Evolutionary conservation across 2,113 vertebrate species (phyloP).

Genomic region (Petaurus breviceps): DNA sequence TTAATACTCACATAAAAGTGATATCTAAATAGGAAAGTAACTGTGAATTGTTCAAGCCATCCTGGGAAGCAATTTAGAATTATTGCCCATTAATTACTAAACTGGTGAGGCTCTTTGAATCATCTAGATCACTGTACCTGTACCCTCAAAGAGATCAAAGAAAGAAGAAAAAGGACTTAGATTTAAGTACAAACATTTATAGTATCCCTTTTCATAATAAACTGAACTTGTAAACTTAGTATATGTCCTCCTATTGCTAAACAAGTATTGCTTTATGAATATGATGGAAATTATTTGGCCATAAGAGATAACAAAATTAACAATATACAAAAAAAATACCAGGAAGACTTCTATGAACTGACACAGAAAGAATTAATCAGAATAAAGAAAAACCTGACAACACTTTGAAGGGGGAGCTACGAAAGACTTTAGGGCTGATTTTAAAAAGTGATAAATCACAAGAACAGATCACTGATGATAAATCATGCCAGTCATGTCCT

Average conservation of each 20-base stretch:
- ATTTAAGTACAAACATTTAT: not conserved
- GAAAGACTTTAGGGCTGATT: not conserved
- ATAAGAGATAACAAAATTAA: not conserved
- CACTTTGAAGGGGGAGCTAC: not conserved
- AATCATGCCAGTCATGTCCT: not conserved
- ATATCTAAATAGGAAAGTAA: not conserved
- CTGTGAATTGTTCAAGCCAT: not conserved
- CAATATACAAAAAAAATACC: not conserved
- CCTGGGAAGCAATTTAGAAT: not conserved
- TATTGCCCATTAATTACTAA: not conserved
- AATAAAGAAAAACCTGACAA: not conserved
- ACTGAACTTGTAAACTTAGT: not conserved
- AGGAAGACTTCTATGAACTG: not conserved
- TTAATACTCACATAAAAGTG: not conserved
- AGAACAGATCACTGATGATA: not conserved
- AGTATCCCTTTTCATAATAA: not conserved
- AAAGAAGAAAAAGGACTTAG: not conserved
- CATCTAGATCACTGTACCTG: not conserved
- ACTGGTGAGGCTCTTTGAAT: not conserved
- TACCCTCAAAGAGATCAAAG: not conserved
- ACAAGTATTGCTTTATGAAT: not conserved
- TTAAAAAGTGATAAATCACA: not conserved
- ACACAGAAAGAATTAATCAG: not conserved
- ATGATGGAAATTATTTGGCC: not conserved
- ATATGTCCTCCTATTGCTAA: not conserved